Percentiles rank a stretch among this genome's conserved stretches.
These are phyloP conservation scores for Epinotia ramella DNA, from an alignment of 2,888 invertebrate species.

Conservation along the genomic window DNA sequence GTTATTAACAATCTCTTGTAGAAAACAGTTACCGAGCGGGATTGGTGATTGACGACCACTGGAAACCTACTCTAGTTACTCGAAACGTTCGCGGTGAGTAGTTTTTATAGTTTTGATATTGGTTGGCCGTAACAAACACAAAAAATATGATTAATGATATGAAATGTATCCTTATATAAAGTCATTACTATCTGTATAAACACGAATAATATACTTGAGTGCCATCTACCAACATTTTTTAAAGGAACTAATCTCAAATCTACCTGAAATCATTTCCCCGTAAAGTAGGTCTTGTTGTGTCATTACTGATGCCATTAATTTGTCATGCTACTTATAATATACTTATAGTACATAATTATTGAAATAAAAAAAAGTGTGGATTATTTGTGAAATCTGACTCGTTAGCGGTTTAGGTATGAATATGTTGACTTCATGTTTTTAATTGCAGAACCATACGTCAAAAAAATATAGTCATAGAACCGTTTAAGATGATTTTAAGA, in stretches of 20 bases:
- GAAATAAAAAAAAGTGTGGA: too few relatives aligned
- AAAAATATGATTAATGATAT: neutral
- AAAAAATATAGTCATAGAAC: too few relatives aligned
- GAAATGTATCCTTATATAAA: neutral
- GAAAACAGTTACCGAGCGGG: constrained; percentile 47
- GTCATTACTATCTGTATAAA: neutral
- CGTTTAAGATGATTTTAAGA: too few relatives aligned
- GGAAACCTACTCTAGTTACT: constrained; percentile 31
- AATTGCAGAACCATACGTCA: too few relatives aligned
- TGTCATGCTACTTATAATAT: too few relatives aligned
- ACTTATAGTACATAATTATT: too few relatives aligned
- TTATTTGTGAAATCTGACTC: too few relatives aligned
- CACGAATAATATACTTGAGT: neutral
- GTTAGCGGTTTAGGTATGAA: too few relatives aligned
- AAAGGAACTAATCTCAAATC: neutral
- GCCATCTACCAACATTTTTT: neutral
- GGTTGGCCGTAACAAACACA: neutral
- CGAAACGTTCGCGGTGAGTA: constrained; percentile 35
- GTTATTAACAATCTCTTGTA: constrained; percentile 54
- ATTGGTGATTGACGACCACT: constrained; percentile 46
- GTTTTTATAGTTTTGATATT: neutral
- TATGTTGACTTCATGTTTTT: too few relatives aligned
- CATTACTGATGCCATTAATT: neutral
- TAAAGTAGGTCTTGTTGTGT: neutral
- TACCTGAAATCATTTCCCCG: neutral